Percentiles rank a stretch among this genome's conserved stretches.
These are phyloP conservation scores for Allobates femoralis DNA, from an alignment of 2,797 vertebrate species.

Conservation along the genomic window DNA sequence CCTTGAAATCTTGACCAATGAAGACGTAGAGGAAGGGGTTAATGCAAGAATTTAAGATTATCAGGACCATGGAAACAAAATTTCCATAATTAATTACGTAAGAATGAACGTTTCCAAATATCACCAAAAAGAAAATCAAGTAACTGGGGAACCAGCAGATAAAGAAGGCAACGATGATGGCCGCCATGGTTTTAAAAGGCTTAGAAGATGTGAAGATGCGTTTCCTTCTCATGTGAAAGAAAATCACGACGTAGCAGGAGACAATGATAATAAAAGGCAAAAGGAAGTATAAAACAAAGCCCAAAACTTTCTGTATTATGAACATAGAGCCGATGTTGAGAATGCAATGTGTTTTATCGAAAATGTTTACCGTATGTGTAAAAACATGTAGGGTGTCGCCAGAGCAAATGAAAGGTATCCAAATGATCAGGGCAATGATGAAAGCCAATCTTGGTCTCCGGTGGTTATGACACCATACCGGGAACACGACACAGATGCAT, in stretches of 20 bases:
- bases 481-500: not conserved
- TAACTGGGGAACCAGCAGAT: slow-evolving; percentile 78
- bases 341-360: not conserved
- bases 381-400: no score
- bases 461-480: slow-evolving; percentile 25
- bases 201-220: slow-evolving; percentile 49
- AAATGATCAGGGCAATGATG: not conserved
- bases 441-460: slow-evolving; percentile 10
- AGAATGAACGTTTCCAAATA: no score
- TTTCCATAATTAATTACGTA: not conserved
- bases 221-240: slow-evolving; percentile 64
- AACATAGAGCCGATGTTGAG: not conserved
- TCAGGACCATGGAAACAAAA: slow-evolving; percentile 15
- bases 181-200: slow-evolving; percentile 65
- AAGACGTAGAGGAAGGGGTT: slow-evolving; percentile 65
- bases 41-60: not conserved
- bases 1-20: slow-evolving; percentile 61
- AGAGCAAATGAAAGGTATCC: slow-evolving; percentile 2
- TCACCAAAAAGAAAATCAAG: slow-evolving; percentile 70
- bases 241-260: slow-evolving; percentile 71
- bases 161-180: slow-evolving; percentile 75
- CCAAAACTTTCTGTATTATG: slow-evolving; percentile 1
- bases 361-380: not conserved
- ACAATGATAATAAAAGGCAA: slow-evolving; percentile 74
- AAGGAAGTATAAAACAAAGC: slow-evolving; percentile 71